A percentile compares a stretch with the other conserved stretches of the same genome.
phyloP scores from a whole-genome alignment of 2,797 vertebrate genomes.

The Microcaecilia unicolor region DNA sequence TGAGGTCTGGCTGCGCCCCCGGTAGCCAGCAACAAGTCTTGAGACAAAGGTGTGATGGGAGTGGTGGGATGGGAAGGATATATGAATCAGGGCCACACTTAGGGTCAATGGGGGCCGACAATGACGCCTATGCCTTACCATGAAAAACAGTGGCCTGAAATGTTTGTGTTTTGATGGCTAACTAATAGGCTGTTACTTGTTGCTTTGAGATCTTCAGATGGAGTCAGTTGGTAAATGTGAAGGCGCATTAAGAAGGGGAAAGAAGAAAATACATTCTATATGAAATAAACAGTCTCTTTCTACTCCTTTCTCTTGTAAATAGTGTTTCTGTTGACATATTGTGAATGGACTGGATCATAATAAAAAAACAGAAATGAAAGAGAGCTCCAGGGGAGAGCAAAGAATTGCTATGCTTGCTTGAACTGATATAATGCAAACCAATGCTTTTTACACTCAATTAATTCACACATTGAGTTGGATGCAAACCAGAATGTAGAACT shows the following conservation, averaged over 20 bases:
- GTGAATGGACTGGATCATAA: slow-evolving; percentile 40
- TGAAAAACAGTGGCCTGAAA: no score
- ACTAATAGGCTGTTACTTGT: slow-evolving; percentile 19
- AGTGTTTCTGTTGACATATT: slow-evolving; percentile 39
- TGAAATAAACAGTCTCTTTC: slow-evolving; percentile 43
- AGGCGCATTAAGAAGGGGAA: slow-evolving; percentile 24
- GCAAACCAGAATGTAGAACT: slow-evolving; percentile 18
- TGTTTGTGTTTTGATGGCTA: slow-evolving; percentile 9
- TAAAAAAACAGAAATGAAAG: slow-evolving; percentile 17
- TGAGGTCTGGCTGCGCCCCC: no score
- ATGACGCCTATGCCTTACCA: no score
- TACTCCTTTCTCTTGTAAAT: slow-evolving; percentile 31
- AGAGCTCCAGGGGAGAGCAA: slow-evolving; percentile 55
- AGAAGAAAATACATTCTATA: slow-evolving; percentile 26
- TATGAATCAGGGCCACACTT: no score
- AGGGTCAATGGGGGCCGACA: no score
- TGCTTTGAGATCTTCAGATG: slow-evolving; percentile 40
- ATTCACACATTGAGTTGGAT: slow-evolving; percentile 59
- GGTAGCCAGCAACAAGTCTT: no score
- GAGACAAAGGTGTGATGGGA: no score
- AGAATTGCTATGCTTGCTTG: slow-evolving; percentile 68
- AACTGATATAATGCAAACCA: slow-evolving; percentile 68
- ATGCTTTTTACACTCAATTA: slow-evolving; percentile 75
- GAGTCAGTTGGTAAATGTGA: slow-evolving; percentile 18
- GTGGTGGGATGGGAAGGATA: no score